Evolutionary conservation across 2,797 vertebrate species (phyloP).

Genomic region (Scolopax rusticola): DNA sequence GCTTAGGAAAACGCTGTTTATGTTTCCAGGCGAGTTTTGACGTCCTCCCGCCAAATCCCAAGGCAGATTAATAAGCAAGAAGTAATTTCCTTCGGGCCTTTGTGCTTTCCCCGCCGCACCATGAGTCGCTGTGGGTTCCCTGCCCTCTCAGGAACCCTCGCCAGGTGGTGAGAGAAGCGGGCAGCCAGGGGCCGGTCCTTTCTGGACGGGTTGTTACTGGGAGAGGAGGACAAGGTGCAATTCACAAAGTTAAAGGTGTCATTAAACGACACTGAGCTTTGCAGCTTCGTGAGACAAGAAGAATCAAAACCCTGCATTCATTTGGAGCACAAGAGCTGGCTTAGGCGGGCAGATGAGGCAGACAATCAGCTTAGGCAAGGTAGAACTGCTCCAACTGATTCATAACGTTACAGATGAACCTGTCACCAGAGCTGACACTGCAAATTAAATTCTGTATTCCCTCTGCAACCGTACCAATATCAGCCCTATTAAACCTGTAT

Average conservation of each 20-base stretch:
- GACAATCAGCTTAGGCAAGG: neutral
- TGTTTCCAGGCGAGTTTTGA: neutral
- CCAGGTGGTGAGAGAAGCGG: neutral
- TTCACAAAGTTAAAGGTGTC: neutral
- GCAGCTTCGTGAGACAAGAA: neutral
- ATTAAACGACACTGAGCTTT: neutral
- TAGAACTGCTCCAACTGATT: neutral
- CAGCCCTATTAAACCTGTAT: neutral
- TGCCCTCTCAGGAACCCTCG: neutral
- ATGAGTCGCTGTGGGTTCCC: neutral
- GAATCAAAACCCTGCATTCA: neutral
- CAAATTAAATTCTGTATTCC: neutral
- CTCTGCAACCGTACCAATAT: neutral
- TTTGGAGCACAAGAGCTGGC: neutral
- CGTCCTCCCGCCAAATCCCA: neutral
- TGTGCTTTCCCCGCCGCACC: neutral
- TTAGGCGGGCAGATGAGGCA: neutral
- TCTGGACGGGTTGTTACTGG: neutral
- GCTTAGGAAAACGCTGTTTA: neutral
- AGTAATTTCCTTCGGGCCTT: neutral
- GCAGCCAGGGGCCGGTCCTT: neutral
- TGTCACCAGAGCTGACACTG: conserved; percentile 13
- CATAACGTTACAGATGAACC: neutral
- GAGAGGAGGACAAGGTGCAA: neutral
- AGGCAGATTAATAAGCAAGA: neutral